Percentiles rank a stretch among this genome's conserved stretches.
Conservation (phyloP, 2,113 vertebrate genomes). For the Nycticorax nycticorax region DNA sequence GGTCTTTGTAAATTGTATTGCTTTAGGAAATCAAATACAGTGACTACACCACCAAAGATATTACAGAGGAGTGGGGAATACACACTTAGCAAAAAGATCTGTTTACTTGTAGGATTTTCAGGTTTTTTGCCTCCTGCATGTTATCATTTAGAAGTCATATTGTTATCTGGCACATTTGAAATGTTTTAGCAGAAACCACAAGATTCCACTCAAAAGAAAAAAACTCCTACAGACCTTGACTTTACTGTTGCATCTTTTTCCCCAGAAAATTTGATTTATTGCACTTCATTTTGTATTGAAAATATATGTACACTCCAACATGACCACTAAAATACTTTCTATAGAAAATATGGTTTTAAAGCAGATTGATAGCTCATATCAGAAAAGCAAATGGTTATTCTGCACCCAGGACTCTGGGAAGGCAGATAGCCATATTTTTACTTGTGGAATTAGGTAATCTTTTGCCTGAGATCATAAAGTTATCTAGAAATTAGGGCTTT, state of each 20-base stretch:
- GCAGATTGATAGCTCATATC: background rate
- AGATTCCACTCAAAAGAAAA: background rate
- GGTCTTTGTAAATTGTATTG: slow-evolving; percentile 31
- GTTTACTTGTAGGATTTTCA: background rate
- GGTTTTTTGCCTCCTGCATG: background rate
- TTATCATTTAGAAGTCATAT: background rate
- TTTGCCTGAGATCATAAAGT: background rate
- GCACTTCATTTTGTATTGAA: background rate
- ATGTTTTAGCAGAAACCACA: background rate
- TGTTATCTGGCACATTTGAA: background rate
- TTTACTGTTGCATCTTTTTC: background rate
- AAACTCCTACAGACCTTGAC: background rate
- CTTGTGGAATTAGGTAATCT: background rate
- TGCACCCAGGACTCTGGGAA: background rate
- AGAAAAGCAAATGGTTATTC: background rate
- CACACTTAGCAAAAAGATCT: background rate
- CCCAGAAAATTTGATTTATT: background rate
- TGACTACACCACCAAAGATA: background rate
- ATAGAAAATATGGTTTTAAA: background rate
- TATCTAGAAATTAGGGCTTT: background rate
- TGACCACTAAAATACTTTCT: background rate
- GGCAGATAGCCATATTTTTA: background rate
- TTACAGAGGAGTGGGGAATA: background rate
- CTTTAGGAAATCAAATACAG: slow-evolving; percentile 18
- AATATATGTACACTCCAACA: background rate